These are phyloP conservation scores for Dallia pectoralis DNA, from an alignment of 2,797 vertebrate species.

Conservation along the genomic window DNA sequence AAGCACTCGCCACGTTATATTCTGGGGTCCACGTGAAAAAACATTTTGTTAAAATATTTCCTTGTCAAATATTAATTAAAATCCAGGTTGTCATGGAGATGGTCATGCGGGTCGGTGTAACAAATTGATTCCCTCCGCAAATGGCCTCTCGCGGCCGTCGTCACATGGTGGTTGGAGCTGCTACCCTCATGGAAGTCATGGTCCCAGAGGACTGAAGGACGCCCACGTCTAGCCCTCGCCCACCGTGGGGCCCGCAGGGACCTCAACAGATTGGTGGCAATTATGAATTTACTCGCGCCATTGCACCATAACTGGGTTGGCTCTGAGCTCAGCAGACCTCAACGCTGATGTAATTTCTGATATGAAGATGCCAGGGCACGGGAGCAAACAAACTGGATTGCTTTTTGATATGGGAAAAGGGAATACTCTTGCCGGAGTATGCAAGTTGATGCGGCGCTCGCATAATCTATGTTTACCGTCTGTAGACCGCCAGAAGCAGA, in stretches of 20 bases:
- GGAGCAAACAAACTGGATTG: neutral
- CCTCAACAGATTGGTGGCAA: neutral
- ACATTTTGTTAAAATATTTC: neutral
- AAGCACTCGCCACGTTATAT: neutral
- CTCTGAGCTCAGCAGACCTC: neutral
- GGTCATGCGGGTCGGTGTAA: neutral
- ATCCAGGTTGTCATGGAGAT: constrained; percentile 25
- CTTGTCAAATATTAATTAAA: constrained; percentile 17
- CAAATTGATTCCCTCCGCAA: constrained; percentile 8
- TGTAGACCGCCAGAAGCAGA: neutral
- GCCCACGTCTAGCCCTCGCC: neutral
- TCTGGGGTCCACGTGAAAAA: neutral
- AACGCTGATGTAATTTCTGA: neutral
- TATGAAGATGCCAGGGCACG: neutral
- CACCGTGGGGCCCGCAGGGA: neutral
- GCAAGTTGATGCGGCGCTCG: neutral
- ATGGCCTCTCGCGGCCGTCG: neutral
- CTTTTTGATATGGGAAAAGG: neutral
- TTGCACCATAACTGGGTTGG: constrained; percentile 2
- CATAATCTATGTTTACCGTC: neutral
- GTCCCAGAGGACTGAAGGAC: neutral
- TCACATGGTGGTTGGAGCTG: constrained; percentile 4
- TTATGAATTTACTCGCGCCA: neutral
- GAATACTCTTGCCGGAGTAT: neutral
- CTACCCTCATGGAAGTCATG: neutral